These are phyloP conservation scores for Cricetomys ansorgei DNA, from an alignment of 2,113 vertebrate species.

Conservation along the genomic window DNA sequence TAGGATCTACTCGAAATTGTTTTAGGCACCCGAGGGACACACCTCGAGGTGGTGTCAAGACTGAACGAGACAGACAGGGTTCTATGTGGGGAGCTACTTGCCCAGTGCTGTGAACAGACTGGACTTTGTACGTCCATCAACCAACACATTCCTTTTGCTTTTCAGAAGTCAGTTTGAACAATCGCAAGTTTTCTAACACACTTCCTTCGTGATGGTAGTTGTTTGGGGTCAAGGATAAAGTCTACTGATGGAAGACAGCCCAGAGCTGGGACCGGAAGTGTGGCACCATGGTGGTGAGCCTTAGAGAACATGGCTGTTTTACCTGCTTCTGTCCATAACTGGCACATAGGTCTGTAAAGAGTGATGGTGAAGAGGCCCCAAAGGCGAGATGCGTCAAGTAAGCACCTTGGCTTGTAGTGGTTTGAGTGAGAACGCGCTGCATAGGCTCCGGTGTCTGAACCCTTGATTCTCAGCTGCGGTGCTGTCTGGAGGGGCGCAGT, in stretches of 20 bases:
- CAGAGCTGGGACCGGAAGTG: not conserved
- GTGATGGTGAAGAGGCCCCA: not conserved
- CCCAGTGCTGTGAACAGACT: conserved; percentile 5
- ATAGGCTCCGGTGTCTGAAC: not conserved
- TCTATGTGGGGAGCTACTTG: not conserved
- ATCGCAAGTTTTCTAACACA: not conserved
- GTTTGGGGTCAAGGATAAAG: not conserved
- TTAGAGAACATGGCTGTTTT: not conserved
- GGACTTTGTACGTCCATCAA: not conserved
- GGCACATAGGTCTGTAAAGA: not conserved
- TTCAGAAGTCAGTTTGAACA: not conserved
- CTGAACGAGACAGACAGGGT: not conserved
- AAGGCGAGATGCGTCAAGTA: not conserved
- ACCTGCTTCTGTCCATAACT: not conserved
- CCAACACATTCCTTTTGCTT: not conserved
- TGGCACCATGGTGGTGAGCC: not conserved
- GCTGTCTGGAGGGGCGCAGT: not conserved
- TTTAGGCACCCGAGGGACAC: not conserved
- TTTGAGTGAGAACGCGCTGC: not conserved
- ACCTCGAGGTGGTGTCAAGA: not conserved
- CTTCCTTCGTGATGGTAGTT: not conserved
- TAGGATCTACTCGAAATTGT: not conserved
- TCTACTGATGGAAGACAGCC: not conserved
- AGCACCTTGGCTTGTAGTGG: not conserved
- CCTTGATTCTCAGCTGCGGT: not conserved